phyloP scores from a whole-genome alignment of 2,113 vertebrate species.

The Hemichromis elongatus region DNA sequence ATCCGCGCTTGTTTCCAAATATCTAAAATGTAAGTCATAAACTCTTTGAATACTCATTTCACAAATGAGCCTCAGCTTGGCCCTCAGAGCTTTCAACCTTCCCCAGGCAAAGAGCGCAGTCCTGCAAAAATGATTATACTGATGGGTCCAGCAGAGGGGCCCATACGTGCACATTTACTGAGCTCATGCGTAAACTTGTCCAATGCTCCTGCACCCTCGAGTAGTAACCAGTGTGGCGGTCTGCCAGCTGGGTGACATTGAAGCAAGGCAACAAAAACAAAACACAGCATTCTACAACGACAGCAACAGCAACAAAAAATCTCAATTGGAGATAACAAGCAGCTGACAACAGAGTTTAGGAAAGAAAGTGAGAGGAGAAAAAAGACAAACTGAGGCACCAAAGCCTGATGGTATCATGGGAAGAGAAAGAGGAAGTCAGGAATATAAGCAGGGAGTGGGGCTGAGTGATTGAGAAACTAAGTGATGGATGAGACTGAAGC shows the following conservation, averaged over 20 bases:
- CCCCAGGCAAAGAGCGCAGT: neutral
- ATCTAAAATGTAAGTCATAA: neutral
- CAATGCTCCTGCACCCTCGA: neutral
- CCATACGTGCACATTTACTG: neutral
- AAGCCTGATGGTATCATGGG: conserved; percentile 36
- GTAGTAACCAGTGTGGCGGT: neutral
- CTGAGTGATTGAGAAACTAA: conserved; percentile 49
- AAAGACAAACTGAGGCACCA: conserved; percentile 30
- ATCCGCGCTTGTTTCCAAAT: neutral
- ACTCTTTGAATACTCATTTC: neutral
- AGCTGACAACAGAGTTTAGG: conserved; percentile 26
- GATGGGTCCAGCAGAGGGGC: neutral
- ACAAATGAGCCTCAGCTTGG: neutral
- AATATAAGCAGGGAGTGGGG: conserved; percentile 16
- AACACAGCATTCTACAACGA: conserved; percentile 1
- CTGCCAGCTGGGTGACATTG: conserved; percentile 56
- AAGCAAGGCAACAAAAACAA: conserved; percentile 3
- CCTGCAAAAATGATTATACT: neutral
- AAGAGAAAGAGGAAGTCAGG: conserved; percentile 11
- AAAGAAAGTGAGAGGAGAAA: conserved; percentile 12
- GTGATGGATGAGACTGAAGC: conserved; percentile 62
- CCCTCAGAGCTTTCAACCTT: neutral
- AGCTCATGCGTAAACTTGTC: neutral
- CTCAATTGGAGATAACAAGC: conserved; percentile 17
- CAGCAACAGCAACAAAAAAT: conserved; percentile 12